phyloP scores from a whole-genome alignment of 2,888 invertebrate genomes.

The Acrobasis suavella region DNA sequence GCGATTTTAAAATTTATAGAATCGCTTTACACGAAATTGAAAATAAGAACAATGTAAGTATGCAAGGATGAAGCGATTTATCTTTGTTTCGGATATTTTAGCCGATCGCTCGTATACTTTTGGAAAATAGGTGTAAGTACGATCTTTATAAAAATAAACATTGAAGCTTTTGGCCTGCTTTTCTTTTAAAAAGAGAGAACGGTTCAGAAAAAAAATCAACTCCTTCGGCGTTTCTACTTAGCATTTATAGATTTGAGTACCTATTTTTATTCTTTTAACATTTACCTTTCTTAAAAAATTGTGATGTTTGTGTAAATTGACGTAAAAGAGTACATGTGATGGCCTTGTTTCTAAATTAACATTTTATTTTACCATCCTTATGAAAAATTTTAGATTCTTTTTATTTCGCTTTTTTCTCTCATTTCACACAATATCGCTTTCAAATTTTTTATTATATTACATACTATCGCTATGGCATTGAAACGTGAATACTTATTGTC shows the following conservation, averaged over 20 bases:
- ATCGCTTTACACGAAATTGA: conserved; percentile 73
- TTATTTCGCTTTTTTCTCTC: not conserved
- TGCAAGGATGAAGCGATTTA: conserved; percentile 40
- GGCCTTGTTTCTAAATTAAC: too few species aligned
- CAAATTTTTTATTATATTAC: not conserved
- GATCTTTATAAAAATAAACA: too few species aligned
- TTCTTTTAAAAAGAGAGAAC: too few species aligned
- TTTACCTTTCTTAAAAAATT: too few species aligned
- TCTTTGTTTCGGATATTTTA: conserved; percentile 26
- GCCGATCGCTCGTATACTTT: not conserved
- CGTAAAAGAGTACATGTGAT: too few species aligned
- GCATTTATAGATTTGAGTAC: too few species aligned
- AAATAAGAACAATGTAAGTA: conserved; percentile 60
- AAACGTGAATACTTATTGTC: not conserved
- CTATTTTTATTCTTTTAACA: too few species aligned
- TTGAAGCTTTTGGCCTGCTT: too few species aligned
- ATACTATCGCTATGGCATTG: not conserved
- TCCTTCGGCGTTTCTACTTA: too few species aligned
- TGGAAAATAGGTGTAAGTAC: not conserved
- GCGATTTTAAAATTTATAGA: conserved; percentile 81
- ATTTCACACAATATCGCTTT: not conserved
- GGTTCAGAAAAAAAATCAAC: too few species aligned
- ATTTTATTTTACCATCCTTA: too few species aligned
- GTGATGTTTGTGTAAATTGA: too few species aligned
- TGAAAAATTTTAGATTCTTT: not conserved